Conservation (phyloP, 1,140 invertebrate species). For the Drosophila pandora region DNA sequence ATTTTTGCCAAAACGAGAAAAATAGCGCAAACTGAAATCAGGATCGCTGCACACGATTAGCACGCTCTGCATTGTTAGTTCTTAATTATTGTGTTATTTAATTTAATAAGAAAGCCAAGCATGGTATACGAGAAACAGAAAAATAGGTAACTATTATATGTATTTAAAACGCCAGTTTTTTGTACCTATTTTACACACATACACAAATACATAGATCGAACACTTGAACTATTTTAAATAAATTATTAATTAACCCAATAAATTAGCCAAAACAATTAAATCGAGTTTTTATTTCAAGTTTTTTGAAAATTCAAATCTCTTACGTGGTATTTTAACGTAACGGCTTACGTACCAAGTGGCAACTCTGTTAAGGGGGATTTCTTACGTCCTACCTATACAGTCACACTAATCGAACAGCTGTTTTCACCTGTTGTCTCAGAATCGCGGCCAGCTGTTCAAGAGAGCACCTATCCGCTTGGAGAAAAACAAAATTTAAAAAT, state of each 20-base stretch:
- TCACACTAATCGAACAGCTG: constrained; percentile 1
- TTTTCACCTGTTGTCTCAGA: constrained; percentile 1
- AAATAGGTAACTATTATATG: background rate
- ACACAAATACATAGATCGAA: constrained; percentile 39
- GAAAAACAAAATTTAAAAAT: constrained; percentile 7
- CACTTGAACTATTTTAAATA: constrained; percentile 73
- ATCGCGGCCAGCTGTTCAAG: background rate
- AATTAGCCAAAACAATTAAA: constrained; percentile 64
- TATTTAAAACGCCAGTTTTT: constrained; percentile 57
- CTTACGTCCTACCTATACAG: background rate
- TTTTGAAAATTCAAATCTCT: background rate
- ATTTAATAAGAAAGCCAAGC: constrained; percentile 68
- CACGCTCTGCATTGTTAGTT: constrained; percentile 73
- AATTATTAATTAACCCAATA: constrained; percentile 76
- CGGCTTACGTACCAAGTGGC: background rate
- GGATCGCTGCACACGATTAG: constrained; percentile 25
- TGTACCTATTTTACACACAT: constrained; percentile 52
- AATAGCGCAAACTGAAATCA: constrained; percentile 20
- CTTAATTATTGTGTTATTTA: constrained; percentile 76
- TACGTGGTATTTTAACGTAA: background rate
- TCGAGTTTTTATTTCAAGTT: background rate
- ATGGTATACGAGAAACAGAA: constrained; percentile 61
- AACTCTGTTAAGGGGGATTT: background rate
- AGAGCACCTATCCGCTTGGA: background rate
- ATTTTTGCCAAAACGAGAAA: constrained; percentile 49